A percentile compares a stretch with the other conserved stretches of the same genome.
phyloP scores from a whole-genome alignment of 2,113 vertebrate species.

The Propithecus coquereli region DNA sequence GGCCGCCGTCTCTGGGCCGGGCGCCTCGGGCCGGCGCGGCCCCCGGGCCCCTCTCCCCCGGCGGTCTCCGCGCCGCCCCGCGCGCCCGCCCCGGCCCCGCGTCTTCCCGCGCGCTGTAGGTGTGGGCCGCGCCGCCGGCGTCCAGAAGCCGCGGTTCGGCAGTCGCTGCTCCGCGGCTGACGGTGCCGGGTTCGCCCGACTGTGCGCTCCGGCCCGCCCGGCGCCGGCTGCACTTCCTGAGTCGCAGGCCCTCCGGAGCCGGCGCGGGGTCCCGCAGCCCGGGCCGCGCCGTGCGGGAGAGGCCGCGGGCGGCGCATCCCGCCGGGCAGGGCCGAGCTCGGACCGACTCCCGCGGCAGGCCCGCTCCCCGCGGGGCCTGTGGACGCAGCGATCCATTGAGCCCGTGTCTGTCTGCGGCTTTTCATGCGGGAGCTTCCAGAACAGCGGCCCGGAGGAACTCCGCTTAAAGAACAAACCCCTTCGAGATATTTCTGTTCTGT shows the following conservation, averaged over 20 bases:
- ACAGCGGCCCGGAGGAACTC: background rate
- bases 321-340: too few species aligned
- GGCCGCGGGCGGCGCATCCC: too few species aligned
- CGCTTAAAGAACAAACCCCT: background rate
- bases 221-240: too few species aligned
- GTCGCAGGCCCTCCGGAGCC: too few species aligned
- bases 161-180: background rate
- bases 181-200: background rate
- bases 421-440: background rate
- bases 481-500: background rate
- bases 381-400: background rate
- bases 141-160: background rate
- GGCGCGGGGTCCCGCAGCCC: too few species aligned
- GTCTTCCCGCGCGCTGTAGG: background rate
- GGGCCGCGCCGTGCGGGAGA: too few species aligned
- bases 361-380: too few species aligned
- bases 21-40: background rate
- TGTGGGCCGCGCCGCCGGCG: background rate
- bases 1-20: conserved; percentile 39
- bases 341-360: too few species aligned
- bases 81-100: background rate
- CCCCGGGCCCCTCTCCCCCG: background rate
- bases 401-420: too few species aligned
- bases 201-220: too few species aligned
- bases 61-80: too few species aligned